Percentiles rank a stretch among this genome's conserved stretches.
These are phyloP conservation scores for Idaea straminata DNA, from an alignment of 2,888 invertebrate genomes.

Conservation along the genomic window DNA sequence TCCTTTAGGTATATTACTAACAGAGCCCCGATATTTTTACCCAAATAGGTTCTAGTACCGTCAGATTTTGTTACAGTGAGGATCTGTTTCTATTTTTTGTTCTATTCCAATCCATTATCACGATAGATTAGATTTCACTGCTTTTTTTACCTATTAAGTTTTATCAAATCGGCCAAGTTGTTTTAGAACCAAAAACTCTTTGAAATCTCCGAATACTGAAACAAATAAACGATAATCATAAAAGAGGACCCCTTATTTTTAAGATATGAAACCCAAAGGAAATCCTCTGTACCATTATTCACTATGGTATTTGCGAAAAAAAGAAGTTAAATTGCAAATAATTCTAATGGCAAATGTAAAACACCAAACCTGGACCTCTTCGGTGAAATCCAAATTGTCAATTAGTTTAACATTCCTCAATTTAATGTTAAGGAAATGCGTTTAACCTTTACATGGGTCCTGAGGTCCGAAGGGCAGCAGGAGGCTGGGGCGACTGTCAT, in stretches of 20 bases:
- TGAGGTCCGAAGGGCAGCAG: constrained; percentile 14
- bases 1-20: no score
- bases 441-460: neutral
- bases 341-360: no score
- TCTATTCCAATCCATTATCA: neutral
- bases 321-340: neutral
- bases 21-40: no score
- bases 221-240: no score
- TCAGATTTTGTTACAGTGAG: no score
- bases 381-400: neutral
- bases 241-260: no score
- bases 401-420: neutral
- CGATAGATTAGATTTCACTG: neutral
- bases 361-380: neutral
- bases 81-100: no score
- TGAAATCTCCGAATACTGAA: no score
- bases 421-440: neutral
- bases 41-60: no score
- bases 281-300: no score
- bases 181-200: neutral
- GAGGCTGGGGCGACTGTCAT: constrained; percentile 38
- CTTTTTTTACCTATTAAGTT: neutral
- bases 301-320: neutral
- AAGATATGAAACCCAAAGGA: no score
- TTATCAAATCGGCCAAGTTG: neutral